Evolutionary conservation across 2,797 vertebrate genomes (phyloP).

Genomic region (Loris lydekkerianus): DNA sequence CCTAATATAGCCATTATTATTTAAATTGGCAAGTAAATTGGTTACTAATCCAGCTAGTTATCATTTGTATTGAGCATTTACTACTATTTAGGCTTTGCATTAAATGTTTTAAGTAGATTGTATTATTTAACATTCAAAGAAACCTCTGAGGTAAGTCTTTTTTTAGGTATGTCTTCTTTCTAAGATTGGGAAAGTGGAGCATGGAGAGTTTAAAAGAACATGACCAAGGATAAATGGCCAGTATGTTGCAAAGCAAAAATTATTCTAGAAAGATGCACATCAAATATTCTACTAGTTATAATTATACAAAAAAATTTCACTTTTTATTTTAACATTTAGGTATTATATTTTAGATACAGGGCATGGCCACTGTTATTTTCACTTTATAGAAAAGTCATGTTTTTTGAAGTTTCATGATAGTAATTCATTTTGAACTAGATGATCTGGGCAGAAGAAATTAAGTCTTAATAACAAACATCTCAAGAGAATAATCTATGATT

Average conservation of each 20-base stretch:
- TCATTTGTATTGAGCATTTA: constrained; percentile 3
- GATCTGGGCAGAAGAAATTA: constrained; percentile 63
- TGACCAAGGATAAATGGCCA: neutral
- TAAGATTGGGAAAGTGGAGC: neutral
- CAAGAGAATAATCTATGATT: constrained; percentile 46
- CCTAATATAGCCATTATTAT: neutral
- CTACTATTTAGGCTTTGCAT: neutral
- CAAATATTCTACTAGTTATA: neutral
- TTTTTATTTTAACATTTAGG: constrained; percentile 17
- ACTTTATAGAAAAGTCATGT: neutral
- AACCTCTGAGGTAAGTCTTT: neutral
- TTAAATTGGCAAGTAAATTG: neutral
- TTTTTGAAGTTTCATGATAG: constrained; percentile 44
- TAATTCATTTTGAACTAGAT: constrained; percentile 62
- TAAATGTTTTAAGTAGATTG: neutral
- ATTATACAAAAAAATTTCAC: neutral
- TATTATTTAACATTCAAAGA: neutral
- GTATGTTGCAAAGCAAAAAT: neutral
- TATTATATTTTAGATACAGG: neutral
- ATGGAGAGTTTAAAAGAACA: neutral
- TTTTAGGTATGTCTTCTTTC: neutral
- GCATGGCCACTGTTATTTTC: neutral
- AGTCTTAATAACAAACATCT: constrained; percentile 61
- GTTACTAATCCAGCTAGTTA: neutral
- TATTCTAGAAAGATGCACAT: neutral